Percentiles rank a stretch among this genome's conserved stretches.
phyloP scores from a whole-genome alignment of 2,113 vertebrate genomes.

The Silurus asotus region DNA sequence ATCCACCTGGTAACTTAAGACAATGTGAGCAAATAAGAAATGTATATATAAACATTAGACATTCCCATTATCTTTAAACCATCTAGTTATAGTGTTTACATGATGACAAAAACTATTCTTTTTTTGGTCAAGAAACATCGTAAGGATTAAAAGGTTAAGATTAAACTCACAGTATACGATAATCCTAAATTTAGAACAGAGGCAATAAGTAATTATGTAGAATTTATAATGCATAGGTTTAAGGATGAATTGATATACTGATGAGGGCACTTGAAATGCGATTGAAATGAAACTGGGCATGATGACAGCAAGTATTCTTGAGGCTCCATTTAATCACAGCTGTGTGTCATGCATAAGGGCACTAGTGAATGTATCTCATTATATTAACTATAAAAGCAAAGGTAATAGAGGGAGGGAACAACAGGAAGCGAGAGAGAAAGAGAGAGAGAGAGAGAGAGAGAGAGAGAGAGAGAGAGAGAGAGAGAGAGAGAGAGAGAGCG shows the following conservation, averaged over 20 bases:
- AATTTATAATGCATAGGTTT: neutral
- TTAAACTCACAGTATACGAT: neutral
- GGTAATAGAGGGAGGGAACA: neutral
- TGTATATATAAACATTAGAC: neutral
- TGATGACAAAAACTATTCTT: neutral
- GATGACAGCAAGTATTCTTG: conserved; percentile 4
- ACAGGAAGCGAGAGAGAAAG: neutral
- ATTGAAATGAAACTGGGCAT: conserved; percentile 11
- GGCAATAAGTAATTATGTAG: neutral
- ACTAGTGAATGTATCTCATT: conserved; percentile 21
- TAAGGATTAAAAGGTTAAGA: neutral
- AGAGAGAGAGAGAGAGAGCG: neutral
- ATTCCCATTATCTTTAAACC: neutral
- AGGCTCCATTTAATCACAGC: conserved; percentile 30
- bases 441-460: neutral
- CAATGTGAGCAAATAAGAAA: neutral
- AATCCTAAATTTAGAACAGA: conserved; percentile 1
- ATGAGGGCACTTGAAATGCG: conserved; percentile 11
- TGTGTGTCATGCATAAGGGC: conserved; percentile 11
- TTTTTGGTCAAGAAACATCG: neutral
- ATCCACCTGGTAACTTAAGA: neutral
- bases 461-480: neutral
- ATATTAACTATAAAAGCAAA: neutral
- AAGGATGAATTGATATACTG: neutral
- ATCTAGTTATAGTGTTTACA: neutral